Percentiles rank a stretch among this genome's conserved stretches.
These are phyloP conservation scores for Chanos chanos DNA, from an alignment of 2,797 vertebrate genomes.

Conservation along the genomic window DNA sequence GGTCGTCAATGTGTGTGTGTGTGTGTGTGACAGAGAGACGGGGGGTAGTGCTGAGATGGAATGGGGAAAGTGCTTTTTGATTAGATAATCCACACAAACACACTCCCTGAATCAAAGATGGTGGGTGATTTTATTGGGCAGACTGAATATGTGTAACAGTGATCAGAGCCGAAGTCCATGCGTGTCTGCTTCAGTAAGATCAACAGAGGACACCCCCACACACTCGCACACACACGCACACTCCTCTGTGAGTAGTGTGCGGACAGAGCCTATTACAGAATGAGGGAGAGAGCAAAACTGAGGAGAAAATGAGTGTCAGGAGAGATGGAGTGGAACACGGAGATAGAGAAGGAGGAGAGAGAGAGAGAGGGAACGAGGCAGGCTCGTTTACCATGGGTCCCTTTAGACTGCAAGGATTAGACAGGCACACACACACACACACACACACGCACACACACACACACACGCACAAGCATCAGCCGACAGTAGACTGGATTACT, in stretches of 20 bases:
- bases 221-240: neutral
- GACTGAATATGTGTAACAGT: too few relatives aligned
- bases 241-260: neutral
- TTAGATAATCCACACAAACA: constrained; percentile 19
- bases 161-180: too few relatives aligned
- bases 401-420: constrained; percentile 67
- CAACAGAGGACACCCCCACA: neutral
- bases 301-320: constrained; percentile 39
- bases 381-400: constrained; percentile 64
- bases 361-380: constrained; percentile 14
- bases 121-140: constrained; percentile 2
- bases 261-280: constrained; percentile 6
- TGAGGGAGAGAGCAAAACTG: constrained; percentile 14
- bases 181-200: neutral
- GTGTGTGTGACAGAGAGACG: too few relatives aligned
- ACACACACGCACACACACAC: neutral
- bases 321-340: constrained; percentile 51
- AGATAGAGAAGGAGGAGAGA: constrained; percentile 34
- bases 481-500: neutral
- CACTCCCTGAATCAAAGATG: constrained; percentile 7
- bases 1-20: too few relatives aligned
- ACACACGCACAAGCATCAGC: neutral
- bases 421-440: constrained; percentile 27
- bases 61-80: constrained; percentile 4
- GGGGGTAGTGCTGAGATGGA: neutral